These are phyloP conservation scores for Aphis gossypii DNA, from an alignment of 1,140 invertebrate genomes.

Conservation along the genomic window DNA sequence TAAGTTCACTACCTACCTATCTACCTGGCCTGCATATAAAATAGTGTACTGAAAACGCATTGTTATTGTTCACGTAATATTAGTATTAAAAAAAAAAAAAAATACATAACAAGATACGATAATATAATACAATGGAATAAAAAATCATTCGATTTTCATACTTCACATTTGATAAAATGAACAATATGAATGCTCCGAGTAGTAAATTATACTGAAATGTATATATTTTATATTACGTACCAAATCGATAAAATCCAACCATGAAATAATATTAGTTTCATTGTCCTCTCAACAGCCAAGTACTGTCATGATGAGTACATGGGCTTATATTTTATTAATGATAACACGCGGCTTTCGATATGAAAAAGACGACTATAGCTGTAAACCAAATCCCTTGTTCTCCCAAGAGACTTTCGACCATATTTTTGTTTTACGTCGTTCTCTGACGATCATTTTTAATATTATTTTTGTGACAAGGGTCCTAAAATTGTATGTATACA, in stretches of 20 bases:
- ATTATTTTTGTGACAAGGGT: constrained; percentile 18
- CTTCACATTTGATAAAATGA: background rate
- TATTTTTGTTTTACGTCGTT: background rate
- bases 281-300: background rate
- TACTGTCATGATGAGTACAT: background rate
- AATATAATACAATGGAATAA: background rate
- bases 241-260: background rate
- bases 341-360: background rate
- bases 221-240: background rate
- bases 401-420: background rate
- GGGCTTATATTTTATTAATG: constrained; percentile 26
- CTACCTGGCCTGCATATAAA: background rate
- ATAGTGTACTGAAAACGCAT: background rate
- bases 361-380: background rate
- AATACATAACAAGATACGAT: background rate
- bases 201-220: background rate
- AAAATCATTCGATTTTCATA: background rate
- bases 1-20: background rate
- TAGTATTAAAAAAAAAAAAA: background rate
- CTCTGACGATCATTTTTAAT: background rate
- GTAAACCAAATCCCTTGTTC: background rate
- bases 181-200: too few relatives aligned
- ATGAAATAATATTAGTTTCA: background rate
- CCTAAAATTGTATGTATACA: background rate
- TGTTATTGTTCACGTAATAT: background rate